Base-by-base conservation (phyloP, 2,113 vertebrate species). In the Seriola rivoliana region DNA sequence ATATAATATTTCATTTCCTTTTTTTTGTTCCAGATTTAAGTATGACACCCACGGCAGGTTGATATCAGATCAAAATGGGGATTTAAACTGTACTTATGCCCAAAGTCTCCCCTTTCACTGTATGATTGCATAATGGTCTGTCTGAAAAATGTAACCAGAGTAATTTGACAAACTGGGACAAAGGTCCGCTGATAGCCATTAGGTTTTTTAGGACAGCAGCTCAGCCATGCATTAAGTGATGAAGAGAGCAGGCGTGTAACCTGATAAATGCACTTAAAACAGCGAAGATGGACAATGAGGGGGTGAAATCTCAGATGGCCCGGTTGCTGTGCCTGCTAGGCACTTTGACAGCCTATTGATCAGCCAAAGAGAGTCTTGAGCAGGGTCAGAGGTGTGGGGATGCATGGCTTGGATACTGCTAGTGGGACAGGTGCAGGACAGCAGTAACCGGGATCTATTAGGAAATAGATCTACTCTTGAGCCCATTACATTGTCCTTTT, bases 241-340 rank as follows among this genome's bases (percentile, higher is more conserved):
- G 85, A 85, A 87, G 77, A 81, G 79, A 85, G 87, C 42, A 74
- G 72, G 68, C 59, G n/a, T 86, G 92, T 92, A 94, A 93, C 91
- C 90, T 93, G 92, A 94, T 93, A 90, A 93, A 93, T 89, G 91
- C 93, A 92, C 93, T 94, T 94, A 89, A 94, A 94, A 93, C 78
- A 84, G 87, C 74, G 75, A 93, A 89, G 93, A 92, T 88, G 93
- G 91, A 91, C 90, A 89, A 85, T 78, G 91, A 91, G 86, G 85
- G 87, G 81, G 92, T 36, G 87, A 89, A 88, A 91, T 92, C 91
- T 88, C 92, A 92, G 91, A 92, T 79, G 91, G 79, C 76, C 76
- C 19, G 25, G 83, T 66, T 67, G 75, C 81, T 85, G 81, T 83
- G 93, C 84, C 93, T 89, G 86, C 78, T 14, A 85, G 87, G 91